Evolutionary conservation across 2,113 vertebrate species (phyloP), one percentile per base, ranked within the genome.

Genomic region (Sialia sialis): DNA sequence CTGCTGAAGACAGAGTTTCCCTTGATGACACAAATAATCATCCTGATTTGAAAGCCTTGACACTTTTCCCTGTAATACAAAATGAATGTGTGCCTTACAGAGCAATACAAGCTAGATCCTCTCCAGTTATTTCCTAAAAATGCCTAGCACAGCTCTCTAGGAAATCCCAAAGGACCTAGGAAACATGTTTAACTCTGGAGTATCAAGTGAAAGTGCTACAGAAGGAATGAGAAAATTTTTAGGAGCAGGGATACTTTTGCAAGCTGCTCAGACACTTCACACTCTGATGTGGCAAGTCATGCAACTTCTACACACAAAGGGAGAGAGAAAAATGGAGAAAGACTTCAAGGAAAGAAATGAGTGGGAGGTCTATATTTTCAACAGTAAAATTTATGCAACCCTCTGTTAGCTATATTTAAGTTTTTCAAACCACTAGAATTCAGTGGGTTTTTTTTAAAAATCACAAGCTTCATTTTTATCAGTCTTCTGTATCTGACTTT

Each of bases 21-120:
- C 64, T 56, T 70, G 69, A 60, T 72, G 66, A 89, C 49, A 89
- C 27, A 94, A 95, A 63, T 87, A 87, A 84, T 79, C 81, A 89
- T 51, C 55, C 41, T 16, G 29, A 91, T 74, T 91, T 77, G 68
- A 95, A 89, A 94, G 46, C 46, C 55, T 41, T 90, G 76, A 95
- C 64, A 34, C 68, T 46, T 74, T 68, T 74, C 48, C 67, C 77
- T 81, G 10, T 64, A 74, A 87, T 8, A 87, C 55, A 88, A 84
- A 92, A 80, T 22, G 52, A 94, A 52, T 51, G 64, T 1, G 0
- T 39, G 84, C 39, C 64, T 95, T 75, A 80, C 73, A 89, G 43
- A 87, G 49, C 3, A 6, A 84, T 17, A 67, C 10, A 68, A 75
- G 39, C 52, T 18, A 84, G 38, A 83, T 46, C 18, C 23, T 84